These are phyloP conservation scores for Dryomyza anilis DNA, from an alignment of 2,888 invertebrate species.

Conservation along the genomic window DNA sequence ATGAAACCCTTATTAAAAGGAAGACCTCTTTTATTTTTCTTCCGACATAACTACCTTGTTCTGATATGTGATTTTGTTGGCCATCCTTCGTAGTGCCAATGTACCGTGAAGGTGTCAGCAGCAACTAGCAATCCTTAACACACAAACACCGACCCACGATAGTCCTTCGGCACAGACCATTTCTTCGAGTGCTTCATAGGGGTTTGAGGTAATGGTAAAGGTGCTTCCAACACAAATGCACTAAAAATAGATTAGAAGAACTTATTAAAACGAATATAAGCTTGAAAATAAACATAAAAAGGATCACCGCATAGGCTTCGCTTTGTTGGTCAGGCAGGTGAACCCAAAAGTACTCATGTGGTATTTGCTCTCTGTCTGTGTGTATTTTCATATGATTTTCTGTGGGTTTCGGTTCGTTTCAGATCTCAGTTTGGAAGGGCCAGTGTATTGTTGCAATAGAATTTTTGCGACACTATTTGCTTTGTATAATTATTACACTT, in stretches of 20 bases:
- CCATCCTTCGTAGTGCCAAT: not conserved
- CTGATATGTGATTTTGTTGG: not conserved
- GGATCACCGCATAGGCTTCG: not conserved
- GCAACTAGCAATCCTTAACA: not conserved
- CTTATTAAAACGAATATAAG: constrained; percentile 17
- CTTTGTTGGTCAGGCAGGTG: not conserved
- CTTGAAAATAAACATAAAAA: constrained; percentile 3
- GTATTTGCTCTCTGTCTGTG: not conserved
- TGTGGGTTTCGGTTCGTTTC: too few relatives aligned
- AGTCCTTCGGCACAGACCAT: too few relatives aligned
- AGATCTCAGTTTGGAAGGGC: not conserved
- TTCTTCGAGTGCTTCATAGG: too few relatives aligned
- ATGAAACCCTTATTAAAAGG: not conserved
- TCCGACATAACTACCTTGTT: not conserved
- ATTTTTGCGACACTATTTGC: not conserved
- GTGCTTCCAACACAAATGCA: too few relatives aligned
- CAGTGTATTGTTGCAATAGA: too few relatives aligned
- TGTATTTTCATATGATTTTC: not conserved
- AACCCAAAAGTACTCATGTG: not conserved
- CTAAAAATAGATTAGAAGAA: not conserved
- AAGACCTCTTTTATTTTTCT: not conserved
- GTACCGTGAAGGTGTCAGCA: not conserved
- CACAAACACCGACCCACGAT: not conserved
- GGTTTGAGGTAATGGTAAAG: too few relatives aligned
- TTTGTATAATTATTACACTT: not conserved